Evolutionary conservation across 1,140 invertebrate genomes (phyloP), one percentile per base, ranked within the genome.

Genomic region (Drosophila malerkotliana): DNA sequence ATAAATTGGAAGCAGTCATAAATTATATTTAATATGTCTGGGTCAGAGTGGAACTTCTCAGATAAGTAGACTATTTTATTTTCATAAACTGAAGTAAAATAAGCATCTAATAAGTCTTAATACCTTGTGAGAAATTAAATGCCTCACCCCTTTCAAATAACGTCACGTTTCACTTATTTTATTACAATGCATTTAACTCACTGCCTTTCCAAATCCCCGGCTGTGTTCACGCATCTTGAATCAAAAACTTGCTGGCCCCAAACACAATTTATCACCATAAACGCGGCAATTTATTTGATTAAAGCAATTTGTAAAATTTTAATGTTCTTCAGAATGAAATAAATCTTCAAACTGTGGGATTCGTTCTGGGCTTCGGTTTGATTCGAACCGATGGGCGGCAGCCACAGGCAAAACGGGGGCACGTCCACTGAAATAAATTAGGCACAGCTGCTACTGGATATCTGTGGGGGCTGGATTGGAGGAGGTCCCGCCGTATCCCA

Each of bases 281-380:
- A 85, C 82, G 81, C 81, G 62, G 78, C 83, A 59, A 85, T 85
- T 85, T 87, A 82, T 85, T 87, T 82, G 78, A 87, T 87, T 87
- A 66, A 72, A 82, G 81, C 83, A 85, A 85, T 85, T 85, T 85
- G 81, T 85, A 87, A 85, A 85, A 85, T 87, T 85, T 87, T 85
- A 85, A 85, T 85, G 83, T 85, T 62, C 82, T 81, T 82, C 82
- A 78, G 64, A 87, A 82, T 68, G 69, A 82, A 82, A 85, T 85
- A 85, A 85, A 85, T 85, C 78, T 82, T 53, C 58, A 57, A 75
- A 82, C 81, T 81, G 78, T 77, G 82, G 64, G 64, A 84, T 81
- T 85, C 77, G 66, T 71, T 72, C 66, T 72, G 62, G 53, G 61
- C 10, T 72, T 56, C 52, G 53, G 71, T 68, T 67, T 68, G 61